Evolutionary conservation across 1,140 invertebrate species (phyloP), one percentile per base, ranked within the genome.

Genomic region (Drosophila baimaii): DNA sequence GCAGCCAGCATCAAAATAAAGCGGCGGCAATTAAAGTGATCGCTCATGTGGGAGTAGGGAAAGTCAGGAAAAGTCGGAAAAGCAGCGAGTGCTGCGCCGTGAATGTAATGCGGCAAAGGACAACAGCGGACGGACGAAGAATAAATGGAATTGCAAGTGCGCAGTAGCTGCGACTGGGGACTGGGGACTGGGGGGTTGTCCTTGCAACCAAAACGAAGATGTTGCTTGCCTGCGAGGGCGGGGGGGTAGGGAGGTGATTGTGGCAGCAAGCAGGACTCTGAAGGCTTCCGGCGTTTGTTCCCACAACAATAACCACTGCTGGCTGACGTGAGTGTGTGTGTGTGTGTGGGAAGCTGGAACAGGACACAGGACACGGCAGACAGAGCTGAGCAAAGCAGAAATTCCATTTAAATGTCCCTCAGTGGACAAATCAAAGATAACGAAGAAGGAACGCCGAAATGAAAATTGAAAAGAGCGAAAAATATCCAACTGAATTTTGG

Each of bases 391-490:
- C 23, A 47, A 23, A 17, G 47, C 10, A 52, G 43, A 81, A 76
- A 81, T 85, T 81, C 81, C 75, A 86, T 79, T 81, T 81, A 77
- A 86, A 86, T 88, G 82, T 88, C 70, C 74, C 82, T 88, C 83
- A 66, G 79, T 81, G 83, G 82, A 86, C 82, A 79, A 86, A 88
- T 86, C 82, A 88, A 86, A 88, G 79, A 69, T 79, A 86, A 86
- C 83, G 64, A 63, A 69, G 66, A 68, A 58, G 49, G 35, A 58
- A 56, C 37, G 31, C 49, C 9, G 21, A 49, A 68, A 78, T 61
- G 56, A 52, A 85, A 85, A 84, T 84, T 84, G 69, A 82, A 88
- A 82, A 71, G 37, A 15, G 17, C n/a, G 17, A 58, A 27, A 27
- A 33, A 15, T 17, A 29, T 23, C 43, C 2, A 5, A 5, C 7